phyloP scores from a whole-genome alignment of 92 coral and sea anemone species.

The Epizoanthus scotinus region DNA sequence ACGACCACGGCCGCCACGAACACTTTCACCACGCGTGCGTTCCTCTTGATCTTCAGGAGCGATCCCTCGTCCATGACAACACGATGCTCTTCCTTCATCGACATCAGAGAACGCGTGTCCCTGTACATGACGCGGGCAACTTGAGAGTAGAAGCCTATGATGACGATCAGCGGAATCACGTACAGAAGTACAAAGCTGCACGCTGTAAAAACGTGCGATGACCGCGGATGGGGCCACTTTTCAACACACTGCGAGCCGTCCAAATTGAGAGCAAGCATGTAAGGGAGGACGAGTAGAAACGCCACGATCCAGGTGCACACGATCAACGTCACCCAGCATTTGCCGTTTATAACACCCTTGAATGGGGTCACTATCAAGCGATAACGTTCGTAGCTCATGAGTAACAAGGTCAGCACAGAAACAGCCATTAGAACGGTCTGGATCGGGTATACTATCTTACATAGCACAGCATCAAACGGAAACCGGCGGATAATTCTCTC shows the following conservation, averaged over 20 bases:
- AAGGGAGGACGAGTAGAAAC: conserved; percentile 56
- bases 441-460: conserved; percentile 66
- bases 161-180: conserved; percentile 53
- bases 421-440: conserved; percentile 68
- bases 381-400: conserved; percentile 75
- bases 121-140: conserved; percentile 59
- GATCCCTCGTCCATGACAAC: conserved; percentile 44
- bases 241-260: conserved; percentile 50
- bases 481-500: conserved; percentile 56
- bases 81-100: conserved; percentile 41
- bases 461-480: conserved; percentile 68
- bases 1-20: conserved; percentile 81
- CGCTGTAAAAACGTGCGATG: conserved; percentile 55
- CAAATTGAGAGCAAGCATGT: conserved; percentile 45
- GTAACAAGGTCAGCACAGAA: conserved; percentile 61
- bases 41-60: conserved; percentile 62
- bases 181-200: conserved; percentile 50
- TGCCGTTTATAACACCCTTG: conserved; percentile 47
- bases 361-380: conserved; percentile 75
- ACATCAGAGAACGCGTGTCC: conserved; percentile 56
- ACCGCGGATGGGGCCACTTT: conserved; percentile 51
- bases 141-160: conserved; percentile 49
- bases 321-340: conserved; percentile 48
- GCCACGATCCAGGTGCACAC: conserved; percentile 61
- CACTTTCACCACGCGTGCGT: conserved; percentile 73